A percentile compares a stretch with the other conserved stretches of the same genome.
These are phyloP conservation scores for Danio tinwini DNA, from an alignment of 2,797 vertebrate genomes.

Conservation along the genomic window DNA sequence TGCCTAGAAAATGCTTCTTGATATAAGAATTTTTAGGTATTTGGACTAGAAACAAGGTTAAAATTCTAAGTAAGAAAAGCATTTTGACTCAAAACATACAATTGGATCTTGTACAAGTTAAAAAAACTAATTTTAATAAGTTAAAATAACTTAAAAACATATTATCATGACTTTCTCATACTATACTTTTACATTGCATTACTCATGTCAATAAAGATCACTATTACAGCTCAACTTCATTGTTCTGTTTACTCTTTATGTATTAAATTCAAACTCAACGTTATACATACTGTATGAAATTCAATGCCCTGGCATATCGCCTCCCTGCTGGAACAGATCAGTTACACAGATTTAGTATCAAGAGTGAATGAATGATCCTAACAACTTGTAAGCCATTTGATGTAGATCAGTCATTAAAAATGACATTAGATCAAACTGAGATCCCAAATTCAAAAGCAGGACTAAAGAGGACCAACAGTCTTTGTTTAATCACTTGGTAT, in stretches of 20 bases:
- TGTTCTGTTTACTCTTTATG: not conserved
- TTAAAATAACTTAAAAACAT: too few species aligned
- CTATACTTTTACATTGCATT: too few species aligned
- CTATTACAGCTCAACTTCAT: not conserved
- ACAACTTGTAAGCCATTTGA: not conserved
- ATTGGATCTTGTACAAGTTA: too few species aligned
- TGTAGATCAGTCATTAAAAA: not conserved
- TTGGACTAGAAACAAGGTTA: too few species aligned
- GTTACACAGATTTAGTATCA: not conserved
- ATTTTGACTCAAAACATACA: too few species aligned
- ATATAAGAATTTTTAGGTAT: too few species aligned
- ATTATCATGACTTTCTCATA: too few species aligned
- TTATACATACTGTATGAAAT: not conserved
- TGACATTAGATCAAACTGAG: not conserved
- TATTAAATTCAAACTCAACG: not conserved
- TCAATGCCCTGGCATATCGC: not conserved
- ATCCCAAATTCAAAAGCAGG: not conserved
- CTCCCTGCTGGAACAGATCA: not conserved
- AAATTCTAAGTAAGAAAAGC: too few species aligned
- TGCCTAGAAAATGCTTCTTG: too few species aligned
- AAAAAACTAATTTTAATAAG: too few species aligned
- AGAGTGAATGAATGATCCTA: not conserved
- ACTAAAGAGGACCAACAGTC: slow-evolving; percentile 3
- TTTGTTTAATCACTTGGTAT: slow-evolving; percentile 16
- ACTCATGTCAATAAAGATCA: too few species aligned